Conservation (phyloP, 1,140 invertebrate species). For the Brachionus manjavacas region DNA sequence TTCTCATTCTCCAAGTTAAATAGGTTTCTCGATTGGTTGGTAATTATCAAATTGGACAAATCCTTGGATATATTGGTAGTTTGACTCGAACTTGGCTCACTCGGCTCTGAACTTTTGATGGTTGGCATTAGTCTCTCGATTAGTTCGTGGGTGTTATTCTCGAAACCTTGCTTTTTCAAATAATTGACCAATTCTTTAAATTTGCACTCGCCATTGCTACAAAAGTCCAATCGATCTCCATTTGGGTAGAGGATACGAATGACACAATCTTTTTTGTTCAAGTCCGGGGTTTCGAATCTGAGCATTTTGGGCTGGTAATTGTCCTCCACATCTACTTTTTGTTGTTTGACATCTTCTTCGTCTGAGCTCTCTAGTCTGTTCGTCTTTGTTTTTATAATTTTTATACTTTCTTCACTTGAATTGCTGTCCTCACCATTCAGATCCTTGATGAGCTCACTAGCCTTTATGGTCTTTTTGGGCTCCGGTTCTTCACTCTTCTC, state of each 20-base stretch:
- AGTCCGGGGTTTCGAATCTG: not conserved
- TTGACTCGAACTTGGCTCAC: not conserved
- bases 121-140: conserved; percentile 30
- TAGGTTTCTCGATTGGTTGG: conserved; percentile 21
- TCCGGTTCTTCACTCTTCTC: not conserved
- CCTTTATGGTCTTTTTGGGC: conserved; percentile 1
- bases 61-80: conserved; percentile 20
- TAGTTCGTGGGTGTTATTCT: not conserved
- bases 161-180: conserved; percentile 15
- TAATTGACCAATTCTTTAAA: not conserved
- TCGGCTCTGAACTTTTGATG: not conserved
- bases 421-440: not conserved
- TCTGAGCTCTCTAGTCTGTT: conserved; percentile 6
- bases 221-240: conserved; percentile 5
- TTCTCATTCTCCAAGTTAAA: conserved; percentile 2
- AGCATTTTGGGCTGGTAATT: conserved; percentile 13
- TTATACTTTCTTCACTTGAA: not conserved
- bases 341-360: not conserved
- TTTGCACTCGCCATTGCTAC: conserved; percentile 24
- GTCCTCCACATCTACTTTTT: not conserved
- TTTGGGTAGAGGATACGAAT: conserved; percentile 21
- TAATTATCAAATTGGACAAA: conserved; percentile 23
- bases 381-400: not conserved
- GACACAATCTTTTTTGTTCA: conserved; percentile 5
- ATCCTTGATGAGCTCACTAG: not conserved